These are phyloP conservation scores for Drosophila siamana DNA, from an alignment of 2,888 invertebrate species.

Conservation along the genomic window DNA sequence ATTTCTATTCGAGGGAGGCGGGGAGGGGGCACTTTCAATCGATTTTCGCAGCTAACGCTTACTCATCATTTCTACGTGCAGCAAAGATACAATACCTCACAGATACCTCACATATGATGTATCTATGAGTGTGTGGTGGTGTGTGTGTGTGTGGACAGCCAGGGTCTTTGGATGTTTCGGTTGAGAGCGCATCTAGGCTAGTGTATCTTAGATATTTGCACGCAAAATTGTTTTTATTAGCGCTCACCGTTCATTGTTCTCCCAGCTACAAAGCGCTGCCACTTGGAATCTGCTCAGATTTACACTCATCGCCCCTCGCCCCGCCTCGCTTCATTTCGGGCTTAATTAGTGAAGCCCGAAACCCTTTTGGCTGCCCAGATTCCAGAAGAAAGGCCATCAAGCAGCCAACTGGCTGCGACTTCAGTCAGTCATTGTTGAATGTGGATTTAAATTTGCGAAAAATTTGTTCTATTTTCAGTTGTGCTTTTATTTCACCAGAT, in stretches of 20 bases:
- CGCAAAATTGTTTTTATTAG: conserved; percentile 81
- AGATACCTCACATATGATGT: conserved; percentile 51
- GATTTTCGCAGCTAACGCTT: conserved; percentile 64
- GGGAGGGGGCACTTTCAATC: conserved; percentile 43
- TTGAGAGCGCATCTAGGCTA: conserved; percentile 84
- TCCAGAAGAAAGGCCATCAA: conserved; percentile 6
- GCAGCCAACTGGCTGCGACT: conserved; percentile 38
- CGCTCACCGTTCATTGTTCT: conserved; percentile 60
- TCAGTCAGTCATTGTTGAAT: conserved; percentile 46
- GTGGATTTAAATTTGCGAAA: conserved; percentile 35
- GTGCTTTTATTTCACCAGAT: conserved; percentile 24
- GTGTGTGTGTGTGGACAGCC: conserved; percentile 61
- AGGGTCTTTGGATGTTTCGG: conserved; percentile 84
- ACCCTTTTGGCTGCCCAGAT: conserved; percentile 5
- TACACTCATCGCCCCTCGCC: no score
- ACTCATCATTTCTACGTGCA: conserved; percentile 60
- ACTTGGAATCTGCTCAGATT: conserved; percentile 66
- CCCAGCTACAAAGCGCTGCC: conserved; percentile 52
- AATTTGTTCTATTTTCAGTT: conserved; percentile 49
- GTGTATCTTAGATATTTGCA: conserved; percentile 85
- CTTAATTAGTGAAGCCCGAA: conserved; percentile 34
- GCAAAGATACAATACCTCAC: conserved; percentile 67
- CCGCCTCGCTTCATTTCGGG: conserved; percentile 7
- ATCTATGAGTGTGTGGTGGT: conserved; percentile 6
- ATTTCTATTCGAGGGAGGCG: background rate